Percentiles rank a stretch among this genome's conserved stretches.
These are phyloP conservation scores for Alexandromys oeconomus DNA, from an alignment of 2,797 vertebrate genomes.

Conservation along the genomic window DNA sequence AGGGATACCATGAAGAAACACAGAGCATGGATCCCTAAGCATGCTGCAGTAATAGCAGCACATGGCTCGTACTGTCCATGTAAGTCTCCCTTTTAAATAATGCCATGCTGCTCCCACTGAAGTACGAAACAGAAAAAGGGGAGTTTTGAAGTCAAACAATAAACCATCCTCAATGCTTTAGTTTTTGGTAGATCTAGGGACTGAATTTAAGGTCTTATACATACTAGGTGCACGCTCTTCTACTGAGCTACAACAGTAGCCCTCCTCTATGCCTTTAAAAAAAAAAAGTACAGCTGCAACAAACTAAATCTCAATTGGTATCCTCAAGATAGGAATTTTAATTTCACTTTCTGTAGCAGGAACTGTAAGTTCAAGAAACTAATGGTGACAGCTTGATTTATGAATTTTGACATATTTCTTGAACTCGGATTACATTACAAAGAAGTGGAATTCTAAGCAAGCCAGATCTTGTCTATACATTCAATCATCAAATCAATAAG, in stretches of 20 bases:
- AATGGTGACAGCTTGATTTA: slow-evolving; percentile 79
- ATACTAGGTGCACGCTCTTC: neutral
- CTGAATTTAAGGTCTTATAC: neutral
- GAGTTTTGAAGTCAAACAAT: neutral
- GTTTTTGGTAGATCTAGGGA: neutral
- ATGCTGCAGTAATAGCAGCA: accelerated
- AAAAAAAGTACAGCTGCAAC: slow-evolving; percentile 51
- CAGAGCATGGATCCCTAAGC: neutral
- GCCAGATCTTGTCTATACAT: slow-evolving; percentile 81
- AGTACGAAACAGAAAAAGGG: neutral
- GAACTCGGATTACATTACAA: slow-evolving; percentile 79
- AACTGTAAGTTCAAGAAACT: slow-evolving; percentile 72
- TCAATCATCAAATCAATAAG: slow-evolving; percentile 77
- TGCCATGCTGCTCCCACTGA: neutral
- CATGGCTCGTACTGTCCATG: accelerated
- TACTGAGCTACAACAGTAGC: neutral
- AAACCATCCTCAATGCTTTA: neutral
- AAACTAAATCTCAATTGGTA: neutral
- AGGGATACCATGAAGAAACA: accelerated
- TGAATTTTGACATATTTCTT: slow-evolving; percentile 78
- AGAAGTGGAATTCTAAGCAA: slow-evolving; percentile 83
- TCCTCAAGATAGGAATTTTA: slow-evolving; percentile 68
- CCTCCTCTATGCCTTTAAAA: neutral
- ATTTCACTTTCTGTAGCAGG: slow-evolving; percentile 72
- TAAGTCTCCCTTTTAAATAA: neutral